phyloP scores from a whole-genome alignment of 2,888 invertebrate species.

The Lasioglossum oenotherae region DNA sequence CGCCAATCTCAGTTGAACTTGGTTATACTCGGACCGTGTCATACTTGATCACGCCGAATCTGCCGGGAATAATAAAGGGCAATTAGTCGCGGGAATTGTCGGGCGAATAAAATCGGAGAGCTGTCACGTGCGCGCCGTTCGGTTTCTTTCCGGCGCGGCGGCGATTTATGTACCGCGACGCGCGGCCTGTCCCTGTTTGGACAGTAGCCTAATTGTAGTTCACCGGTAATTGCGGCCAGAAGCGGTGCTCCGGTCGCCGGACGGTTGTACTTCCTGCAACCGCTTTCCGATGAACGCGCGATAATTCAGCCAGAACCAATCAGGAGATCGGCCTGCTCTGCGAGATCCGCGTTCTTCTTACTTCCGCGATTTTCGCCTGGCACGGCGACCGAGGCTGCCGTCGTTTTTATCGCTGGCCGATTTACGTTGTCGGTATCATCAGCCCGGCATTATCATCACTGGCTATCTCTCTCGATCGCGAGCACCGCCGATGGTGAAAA shows the following conservation, averaged over 20 bases:
- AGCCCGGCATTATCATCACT: background rate
- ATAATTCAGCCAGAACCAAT: constrained; percentile 67
- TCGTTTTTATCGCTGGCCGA: background rate
- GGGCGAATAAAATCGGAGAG: constrained; percentile 41
- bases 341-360: background rate
- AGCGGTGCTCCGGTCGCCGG: too few relatives aligned
- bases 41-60: background rate
- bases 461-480: background rate
- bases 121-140: constrained; percentile 36
- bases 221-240: constrained; percentile 52
- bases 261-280: constrained; percentile 37
- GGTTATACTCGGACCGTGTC: too few relatives aligned
- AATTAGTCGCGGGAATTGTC: constrained; percentile 9
- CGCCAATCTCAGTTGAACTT: too few relatives aligned
- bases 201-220: constrained; percentile 66
- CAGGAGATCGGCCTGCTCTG: constrained; percentile 35
- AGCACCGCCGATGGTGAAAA: background rate
- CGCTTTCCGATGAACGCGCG: constrained; percentile 46
- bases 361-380: background rate
- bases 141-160: constrained; percentile 20
- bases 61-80: constrained; percentile 29
- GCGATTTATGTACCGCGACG: constrained; percentile 33
- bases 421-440: background rate
- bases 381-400: background rate
- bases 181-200: constrained; percentile 45